phyloP scores from a whole-genome alignment of 2,113 vertebrate genomes.

The Zootoca vivipara region DNA sequence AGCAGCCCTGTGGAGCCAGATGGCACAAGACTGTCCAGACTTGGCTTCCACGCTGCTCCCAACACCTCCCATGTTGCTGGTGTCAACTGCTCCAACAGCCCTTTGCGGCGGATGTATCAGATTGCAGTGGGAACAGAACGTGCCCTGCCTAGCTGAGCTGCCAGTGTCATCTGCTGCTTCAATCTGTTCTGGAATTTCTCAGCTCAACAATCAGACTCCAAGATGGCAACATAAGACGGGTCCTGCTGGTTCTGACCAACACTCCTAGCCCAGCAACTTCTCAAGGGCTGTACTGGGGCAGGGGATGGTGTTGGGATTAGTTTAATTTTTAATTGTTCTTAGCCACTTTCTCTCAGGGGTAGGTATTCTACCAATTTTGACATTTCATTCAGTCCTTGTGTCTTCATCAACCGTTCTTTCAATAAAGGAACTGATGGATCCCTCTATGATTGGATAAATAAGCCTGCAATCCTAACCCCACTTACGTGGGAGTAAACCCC shows the following conservation, averaged over 20 bases:
- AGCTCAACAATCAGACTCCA: not conserved
- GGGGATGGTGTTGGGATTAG: no score
- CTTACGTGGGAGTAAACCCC: no score
- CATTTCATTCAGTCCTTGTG: not conserved
- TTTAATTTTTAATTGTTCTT: not conserved
- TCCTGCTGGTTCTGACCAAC: not conserved
- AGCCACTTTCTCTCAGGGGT: not conserved
- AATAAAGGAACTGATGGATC: not conserved
- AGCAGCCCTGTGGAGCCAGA: not conserved
- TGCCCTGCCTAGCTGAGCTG: not conserved
- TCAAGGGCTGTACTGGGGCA: no score
- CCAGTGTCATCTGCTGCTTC: slow-evolving; percentile 19
- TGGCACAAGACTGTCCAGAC: not conserved
- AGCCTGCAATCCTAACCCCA: no score
- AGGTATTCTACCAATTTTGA: not conserved
- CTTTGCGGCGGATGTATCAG: not conserved
- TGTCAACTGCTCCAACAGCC: not conserved
- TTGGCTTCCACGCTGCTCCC: not conserved
- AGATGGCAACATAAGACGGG: not conserved
- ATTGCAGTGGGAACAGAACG: not conserved
- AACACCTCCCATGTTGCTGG: not conserved
- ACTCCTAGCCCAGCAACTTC: no score
- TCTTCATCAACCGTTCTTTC: not conserved
- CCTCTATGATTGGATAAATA: not conserved
- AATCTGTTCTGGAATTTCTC: not conserved